Evolutionary conservation across 2,888 invertebrate species (phyloP), one percentile per base, ranked within the genome.

Genomic region (Chironomus riparius): DNA sequence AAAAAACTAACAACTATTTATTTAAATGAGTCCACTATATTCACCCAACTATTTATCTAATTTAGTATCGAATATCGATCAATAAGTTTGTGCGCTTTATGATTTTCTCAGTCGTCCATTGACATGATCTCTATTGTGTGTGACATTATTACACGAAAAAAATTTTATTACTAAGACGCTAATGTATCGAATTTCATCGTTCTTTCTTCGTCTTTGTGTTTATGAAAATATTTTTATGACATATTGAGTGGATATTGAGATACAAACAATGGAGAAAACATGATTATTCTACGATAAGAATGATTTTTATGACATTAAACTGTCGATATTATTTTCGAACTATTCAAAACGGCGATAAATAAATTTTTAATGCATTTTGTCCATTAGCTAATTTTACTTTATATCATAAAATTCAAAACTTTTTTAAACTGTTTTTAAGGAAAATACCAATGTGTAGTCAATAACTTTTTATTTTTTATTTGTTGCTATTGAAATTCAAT

Each of bases 111-210:
- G 24, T 65, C 21, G 21, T 21, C 22, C 13, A 65, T 65, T 65
- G 65, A 65, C 65, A 22, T 65, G 65, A 65, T 65, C 65, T 24
- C 65, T 21, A 65, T 65, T 65, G 65, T 65, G 56, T 56, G 65
- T 65, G 65, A 65, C 65, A 65, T 65, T 65, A 65, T 65, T 65
- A 65, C 65, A 21, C 38, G 5, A 38, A 38, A 28, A 24, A 65
- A 21, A 6, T 65, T 65, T 65, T 65, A 65, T 65, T 65, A 13
- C 22, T 65, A 6, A 56, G 18, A 7, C n/a, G 56, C 56, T 56
- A 56, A 18, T 7, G 56, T 56, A 18, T 56, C 15, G 56, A 56
- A 56, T 56, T 56, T 56, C 56, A 56, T 56, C 38, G 38, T 38
- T 38, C 38, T 38, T 38, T 38, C 38, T 38, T 38, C 38, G 38